Evolutionary conservation across 2,113 vertebrate genomes (phyloP), one percentile per base, ranked within the genome.

Genomic region (Pheucticus melanocephalus): DNA sequence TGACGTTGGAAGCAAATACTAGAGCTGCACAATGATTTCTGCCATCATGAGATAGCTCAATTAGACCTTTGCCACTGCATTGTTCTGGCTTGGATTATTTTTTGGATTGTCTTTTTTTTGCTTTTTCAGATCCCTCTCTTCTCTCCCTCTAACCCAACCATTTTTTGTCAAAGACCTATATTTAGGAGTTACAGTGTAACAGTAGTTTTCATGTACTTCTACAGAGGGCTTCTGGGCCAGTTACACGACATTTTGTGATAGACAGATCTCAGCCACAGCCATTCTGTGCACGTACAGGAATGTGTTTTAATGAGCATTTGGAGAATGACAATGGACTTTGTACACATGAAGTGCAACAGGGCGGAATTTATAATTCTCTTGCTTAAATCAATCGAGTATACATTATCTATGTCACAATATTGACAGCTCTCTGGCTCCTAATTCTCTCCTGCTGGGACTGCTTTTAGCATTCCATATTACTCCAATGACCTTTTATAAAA

Each of bases 391-490:
- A 83, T 1, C 11, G 20, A 80, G 71, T 33, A 61, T 20, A 53
- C 15, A 48, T 77, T 37, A 80, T 80, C 92, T 93, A 65, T 75
- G 93, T 80, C 42, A 69, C n/a, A 88, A 54, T 73, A 88, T 31
- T 72, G 54, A 79, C 63, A 60, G 39, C 19, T n/a, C 50, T 53
- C 82, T 90, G 42, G 76, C 50, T 82, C 68, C 66, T 88, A 66
- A 69, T 84, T 59, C 51, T 80, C 22, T 57, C 68, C 85, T 78
- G 47, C 42, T 90, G 85, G 42, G 50, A 96, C 24, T 40, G 76
- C 59, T 83, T 94, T 91, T 68, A 83, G 56, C 59, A 93, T 83
- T 95, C 79, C 93, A 86, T 54, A 86, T 77, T 59, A 64, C 71
- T 92, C 69, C 76, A 90, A 31, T 51, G 40, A 45, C 42, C 35